Evolutionary conservation across 2,113 vertebrate species (phyloP).

Genomic region (Ictalurus furcatus): DNA sequence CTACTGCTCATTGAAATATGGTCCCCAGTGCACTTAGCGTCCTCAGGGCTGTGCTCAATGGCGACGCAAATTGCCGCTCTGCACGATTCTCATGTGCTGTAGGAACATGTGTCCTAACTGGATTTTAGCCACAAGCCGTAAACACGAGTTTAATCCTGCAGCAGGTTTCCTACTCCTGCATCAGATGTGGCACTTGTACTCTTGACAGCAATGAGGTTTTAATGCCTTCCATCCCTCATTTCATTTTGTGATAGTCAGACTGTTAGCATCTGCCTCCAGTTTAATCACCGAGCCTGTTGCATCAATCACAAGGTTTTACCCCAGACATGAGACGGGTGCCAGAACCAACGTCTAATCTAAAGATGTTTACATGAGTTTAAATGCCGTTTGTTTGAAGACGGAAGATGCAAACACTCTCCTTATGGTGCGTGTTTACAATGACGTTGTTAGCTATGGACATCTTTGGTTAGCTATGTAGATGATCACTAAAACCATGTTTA

Average conservation of each 20-base stretch:
- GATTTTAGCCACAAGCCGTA: conserved; percentile 65
- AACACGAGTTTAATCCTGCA: conserved; percentile 65
- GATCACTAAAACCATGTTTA: neutral
- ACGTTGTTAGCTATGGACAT: neutral
- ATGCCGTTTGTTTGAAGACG: neutral
- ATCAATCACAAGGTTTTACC: conserved; percentile 20
- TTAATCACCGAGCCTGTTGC: neutral
- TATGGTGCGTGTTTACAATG: conserved; percentile 23
- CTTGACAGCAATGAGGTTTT: conserved; percentile 22
- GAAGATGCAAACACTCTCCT: neutral
- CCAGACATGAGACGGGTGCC: conserved; percentile 17
- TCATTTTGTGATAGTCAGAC: neutral
- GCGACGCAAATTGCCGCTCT: conserved; percentile 56
- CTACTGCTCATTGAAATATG: conserved; percentile 53
- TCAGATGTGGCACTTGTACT: conserved; percentile 28
- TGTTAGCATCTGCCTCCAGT: conserved; percentile 26
- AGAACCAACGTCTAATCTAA: conserved; percentile 14
- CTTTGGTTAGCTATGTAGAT: neutral
- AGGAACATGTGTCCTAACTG: conserved; percentile 49
- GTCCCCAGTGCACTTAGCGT: conserved; percentile 53
- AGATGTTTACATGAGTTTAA: conserved; percentile 21
- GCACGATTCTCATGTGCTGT: conserved; percentile 49
- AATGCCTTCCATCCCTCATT: conserved; percentile 19
- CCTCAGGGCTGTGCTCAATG: conserved; percentile 56
- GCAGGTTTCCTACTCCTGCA: conserved; percentile 18